Conservation (phyloP, 2,113 vertebrate species). For the Tautogolabrus adspersus region DNA sequence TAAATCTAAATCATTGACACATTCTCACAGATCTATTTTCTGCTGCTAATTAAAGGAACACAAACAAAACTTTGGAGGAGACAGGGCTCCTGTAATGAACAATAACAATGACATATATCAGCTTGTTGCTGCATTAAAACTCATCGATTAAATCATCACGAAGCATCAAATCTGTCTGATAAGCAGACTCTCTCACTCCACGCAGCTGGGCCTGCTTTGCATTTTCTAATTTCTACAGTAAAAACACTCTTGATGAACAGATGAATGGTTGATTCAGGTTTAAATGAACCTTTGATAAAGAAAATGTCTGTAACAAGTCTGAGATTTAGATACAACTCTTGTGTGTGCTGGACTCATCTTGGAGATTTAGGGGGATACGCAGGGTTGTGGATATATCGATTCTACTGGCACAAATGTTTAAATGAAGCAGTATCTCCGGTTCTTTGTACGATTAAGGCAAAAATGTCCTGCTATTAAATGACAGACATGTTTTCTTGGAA, state of each 20-base stretch:
- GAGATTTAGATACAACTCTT: neutral
- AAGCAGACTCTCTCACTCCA: neutral
- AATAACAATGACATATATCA: constrained; percentile 10
- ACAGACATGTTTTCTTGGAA: neutral
- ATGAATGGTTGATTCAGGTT: neutral
- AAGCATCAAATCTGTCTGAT: neutral
- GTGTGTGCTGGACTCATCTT: neutral
- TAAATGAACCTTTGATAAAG: neutral
- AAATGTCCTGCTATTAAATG: neutral
- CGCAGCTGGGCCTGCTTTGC: neutral
- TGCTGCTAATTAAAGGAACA: neutral
- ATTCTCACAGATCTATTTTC: neutral
- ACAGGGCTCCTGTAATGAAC: neutral
- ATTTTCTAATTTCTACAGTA: neutral
- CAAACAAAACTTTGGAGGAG: neutral
- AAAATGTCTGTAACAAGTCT: neutral
- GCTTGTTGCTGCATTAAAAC: neutral
- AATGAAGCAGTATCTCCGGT: neutral
- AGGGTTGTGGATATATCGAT: too few species aligned
- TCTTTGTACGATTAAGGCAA: neutral
- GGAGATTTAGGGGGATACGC: neutral
- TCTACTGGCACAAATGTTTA: neutral
- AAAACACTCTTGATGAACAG: neutral
- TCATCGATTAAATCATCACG: neutral
- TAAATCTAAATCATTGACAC: neutral